A percentile compares a stretch with the other conserved stretches of the same genome.
Conservation (phyloP, 2,113 vertebrate genomes). For the Lophius piscatorius region DNA sequence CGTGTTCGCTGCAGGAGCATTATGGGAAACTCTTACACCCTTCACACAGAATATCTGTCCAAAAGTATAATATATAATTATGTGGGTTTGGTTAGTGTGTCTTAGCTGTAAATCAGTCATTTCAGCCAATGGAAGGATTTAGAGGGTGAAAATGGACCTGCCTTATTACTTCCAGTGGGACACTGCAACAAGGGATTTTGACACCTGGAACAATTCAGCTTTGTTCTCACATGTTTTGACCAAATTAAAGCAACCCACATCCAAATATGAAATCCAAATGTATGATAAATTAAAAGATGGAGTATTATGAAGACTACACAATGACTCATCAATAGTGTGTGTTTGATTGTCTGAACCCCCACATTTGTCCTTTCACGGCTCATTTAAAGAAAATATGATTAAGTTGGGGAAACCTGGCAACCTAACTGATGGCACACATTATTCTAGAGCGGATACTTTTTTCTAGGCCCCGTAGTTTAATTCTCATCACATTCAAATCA, state of each 20-base stretch:
- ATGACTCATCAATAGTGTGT: slow-evolving; percentile 18
- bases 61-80: slow-evolving; percentile 69
- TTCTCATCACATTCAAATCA: neutral
- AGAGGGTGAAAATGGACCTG: slow-evolving; percentile 81
- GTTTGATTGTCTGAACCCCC: slow-evolving; percentile 19
- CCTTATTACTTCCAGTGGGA: slow-evolving; percentile 83
- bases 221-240: slow-evolving; percentile 61
- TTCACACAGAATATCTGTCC: slow-evolving; percentile 60
- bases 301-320: slow-evolving; percentile 53
- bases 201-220: slow-evolving; percentile 83
- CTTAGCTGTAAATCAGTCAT: slow-evolving; percentile 81
- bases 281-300: slow-evolving; percentile 48
- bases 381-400: slow-evolving; percentile 34
- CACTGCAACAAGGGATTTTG: slow-evolving; percentile 72
- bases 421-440: neutral
- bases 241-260: slow-evolving; percentile 46
- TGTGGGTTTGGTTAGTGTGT: slow-evolving; percentile 72
- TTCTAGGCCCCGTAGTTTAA: neutral
- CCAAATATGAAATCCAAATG: slow-evolving; percentile 65
- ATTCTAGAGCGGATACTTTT: neutral
- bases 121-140: slow-evolving; percentile 73
- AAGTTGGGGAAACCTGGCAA: slow-evolving; percentile 26
- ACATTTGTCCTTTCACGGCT: slow-evolving; percentile 23
- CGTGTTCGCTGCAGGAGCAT: slow-evolving; percentile 32
- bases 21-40: slow-evolving; percentile 50